Conservation (phyloP, 2,888 invertebrate genomes). For the Hypselothyrea guttata region DNA sequence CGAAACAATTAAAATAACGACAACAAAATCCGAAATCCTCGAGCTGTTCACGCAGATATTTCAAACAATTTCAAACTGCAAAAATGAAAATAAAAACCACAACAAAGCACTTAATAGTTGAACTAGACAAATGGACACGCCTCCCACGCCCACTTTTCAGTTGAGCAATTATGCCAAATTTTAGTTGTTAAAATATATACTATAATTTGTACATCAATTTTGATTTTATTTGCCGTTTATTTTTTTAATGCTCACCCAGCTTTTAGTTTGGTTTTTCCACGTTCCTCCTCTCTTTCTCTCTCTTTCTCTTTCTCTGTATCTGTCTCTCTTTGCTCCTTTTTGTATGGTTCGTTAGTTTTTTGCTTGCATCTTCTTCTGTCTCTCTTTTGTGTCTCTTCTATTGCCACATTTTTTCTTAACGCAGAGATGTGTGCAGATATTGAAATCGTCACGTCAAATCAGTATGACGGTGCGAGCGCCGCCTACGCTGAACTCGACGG, state of each 20-base stretch:
- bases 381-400: constrained; percentile 82
- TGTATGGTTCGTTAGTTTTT: constrained; percentile 63
- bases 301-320: constrained; percentile 22
- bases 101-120: constrained; percentile 23
- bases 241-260: constrained; percentile 9
- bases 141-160: constrained; percentile 2
- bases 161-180: neutral
- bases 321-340: constrained; percentile 36
- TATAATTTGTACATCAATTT: neutral
- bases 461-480: constrained; percentile 94
- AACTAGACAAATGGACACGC: neutral
- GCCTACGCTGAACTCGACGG: constrained; percentile 85
- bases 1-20: constrained; percentile 65
- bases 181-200: neutral
- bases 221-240: neutral
- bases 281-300: constrained; percentile 38
- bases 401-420: constrained; percentile 83
- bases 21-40: constrained; percentile 22
- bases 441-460: constrained; percentile 93
- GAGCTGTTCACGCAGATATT: constrained; percentile 1
- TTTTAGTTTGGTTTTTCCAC: constrained; percentile 16
- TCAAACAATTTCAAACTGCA: too few relatives aligned
- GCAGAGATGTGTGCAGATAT: constrained; percentile 87
- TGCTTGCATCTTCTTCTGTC: constrained; percentile 76
- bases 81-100: constrained; percentile 22